Conservation (phyloP, 2,888 invertebrate genomes). For the Biston betularia region DNA sequence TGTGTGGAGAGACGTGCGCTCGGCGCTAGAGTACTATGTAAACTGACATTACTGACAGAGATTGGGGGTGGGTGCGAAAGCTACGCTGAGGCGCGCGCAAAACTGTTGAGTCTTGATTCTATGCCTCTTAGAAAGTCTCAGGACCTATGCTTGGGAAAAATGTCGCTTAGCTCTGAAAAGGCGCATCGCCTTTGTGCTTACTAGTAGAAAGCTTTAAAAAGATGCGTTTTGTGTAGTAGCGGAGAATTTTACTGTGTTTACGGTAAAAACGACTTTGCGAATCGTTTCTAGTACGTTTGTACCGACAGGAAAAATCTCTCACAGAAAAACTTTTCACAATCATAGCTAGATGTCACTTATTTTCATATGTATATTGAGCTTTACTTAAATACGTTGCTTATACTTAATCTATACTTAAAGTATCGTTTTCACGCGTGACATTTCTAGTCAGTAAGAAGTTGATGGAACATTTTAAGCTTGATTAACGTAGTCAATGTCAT, state of each 20-base stretch:
- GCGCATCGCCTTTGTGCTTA: conserved; percentile 4
- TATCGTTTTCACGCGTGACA: too few species aligned
- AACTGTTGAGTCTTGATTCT: conserved; percentile 68
- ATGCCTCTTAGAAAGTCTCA: conserved; percentile 13
- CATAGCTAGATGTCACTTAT: too few species aligned
- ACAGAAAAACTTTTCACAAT: too few species aligned
- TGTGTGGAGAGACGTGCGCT: conserved; percentile 58
- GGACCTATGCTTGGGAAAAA: conserved; percentile 20
- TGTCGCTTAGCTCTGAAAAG: conserved; percentile 17
- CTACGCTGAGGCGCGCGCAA: conserved; percentile 78
- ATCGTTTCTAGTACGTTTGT: too few species aligned
- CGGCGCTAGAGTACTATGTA: conserved; percentile 45
- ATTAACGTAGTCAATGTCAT: too few species aligned
- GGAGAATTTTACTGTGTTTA: conserved; percentile 24
- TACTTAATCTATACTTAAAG: too few species aligned
- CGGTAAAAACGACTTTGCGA: neutral
- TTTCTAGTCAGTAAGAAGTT: too few species aligned
- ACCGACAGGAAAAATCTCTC: too few species aligned
- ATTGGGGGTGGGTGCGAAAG: conserved; percentile 40
- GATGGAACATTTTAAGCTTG: too few species aligned
- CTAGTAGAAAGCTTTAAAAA: conserved; percentile 1
- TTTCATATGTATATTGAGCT: too few species aligned
- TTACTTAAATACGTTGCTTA: too few species aligned
- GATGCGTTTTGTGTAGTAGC: neutral
- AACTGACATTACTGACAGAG: conserved; percentile 53